Conservation (phyloP, 2,888 invertebrate species). For the Drosophila paranaensis region DNA sequence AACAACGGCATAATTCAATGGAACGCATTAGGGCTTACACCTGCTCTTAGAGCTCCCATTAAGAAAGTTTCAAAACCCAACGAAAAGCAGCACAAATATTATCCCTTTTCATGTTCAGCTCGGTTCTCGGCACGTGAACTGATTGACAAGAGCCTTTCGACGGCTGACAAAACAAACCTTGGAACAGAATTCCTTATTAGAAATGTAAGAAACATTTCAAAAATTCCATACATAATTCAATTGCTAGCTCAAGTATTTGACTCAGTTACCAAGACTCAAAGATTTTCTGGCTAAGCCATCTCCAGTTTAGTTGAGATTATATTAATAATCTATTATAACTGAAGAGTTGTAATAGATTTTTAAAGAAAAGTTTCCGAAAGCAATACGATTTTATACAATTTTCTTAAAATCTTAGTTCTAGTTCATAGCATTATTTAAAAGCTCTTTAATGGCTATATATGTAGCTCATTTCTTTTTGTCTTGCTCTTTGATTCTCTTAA, state of each 20-base stretch:
- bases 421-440: too few species aligned
- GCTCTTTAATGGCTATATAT: too few species aligned
- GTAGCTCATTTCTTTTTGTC: too few species aligned
- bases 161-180: conserved; percentile 12
- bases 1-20: conserved; percentile 52
- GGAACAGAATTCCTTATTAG: background rate
- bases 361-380: too few species aligned
- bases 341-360: too few species aligned
- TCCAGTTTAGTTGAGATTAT: background rate
- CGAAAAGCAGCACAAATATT: conserved; percentile 8
- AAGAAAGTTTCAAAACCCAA: conserved; percentile 13
- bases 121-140: conserved; percentile 19
- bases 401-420: too few species aligned
- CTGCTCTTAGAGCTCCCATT: conserved; percentile 19
- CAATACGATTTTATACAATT: too few species aligned
- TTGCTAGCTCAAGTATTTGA: background rate
- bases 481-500: too few species aligned
- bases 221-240: background rate
- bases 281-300: too few species aligned
- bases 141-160: conserved; percentile 26
- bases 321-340: too few species aligned
- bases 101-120: conserved; percentile 3
- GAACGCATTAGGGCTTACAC: conserved; percentile 41
- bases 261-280: too few species aligned
- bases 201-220: background rate